Evolutionary conservation across 1,140 invertebrate genomes (phyloP).

Genomic region (Drosophila nannoptera): DNA sequence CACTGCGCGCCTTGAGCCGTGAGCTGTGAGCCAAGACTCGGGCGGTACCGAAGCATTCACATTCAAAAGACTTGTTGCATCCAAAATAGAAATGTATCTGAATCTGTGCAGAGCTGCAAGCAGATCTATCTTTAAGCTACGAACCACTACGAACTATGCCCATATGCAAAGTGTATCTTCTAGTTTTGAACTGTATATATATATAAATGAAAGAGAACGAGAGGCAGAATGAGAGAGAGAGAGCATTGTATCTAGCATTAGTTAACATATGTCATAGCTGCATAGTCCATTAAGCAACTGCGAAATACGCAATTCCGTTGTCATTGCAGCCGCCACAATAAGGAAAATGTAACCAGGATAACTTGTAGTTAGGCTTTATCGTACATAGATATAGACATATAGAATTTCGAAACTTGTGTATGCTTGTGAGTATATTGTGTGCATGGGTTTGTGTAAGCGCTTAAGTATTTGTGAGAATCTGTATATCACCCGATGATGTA

Average conservation of each 20-base stretch:
- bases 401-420: not conserved
- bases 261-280: not conserved
- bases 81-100: constrained; percentile 71
- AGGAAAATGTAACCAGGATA: not conserved
- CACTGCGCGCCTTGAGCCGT: constrained; percentile 34
- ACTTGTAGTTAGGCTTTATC: constrained; percentile 27
- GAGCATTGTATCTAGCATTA: constrained; percentile 42
- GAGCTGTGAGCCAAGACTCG: constrained; percentile 30
- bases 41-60: constrained; percentile 64
- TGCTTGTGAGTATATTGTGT: constrained; percentile 16
- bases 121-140: constrained; percentile 57
- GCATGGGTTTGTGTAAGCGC: constrained; percentile 27
- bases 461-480: constrained; percentile 4
- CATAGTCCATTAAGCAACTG: constrained; percentile 30
- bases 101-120: constrained; percentile 49
- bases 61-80: constrained; percentile 77
- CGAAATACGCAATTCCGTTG: constrained; percentile 56
- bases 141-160: constrained; percentile 53
- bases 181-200: constrained; percentile 69
- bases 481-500: constrained; percentile 16
- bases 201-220: not conserved
- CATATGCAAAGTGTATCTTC: constrained; percentile 71
- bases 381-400: constrained; percentile 1
- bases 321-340: constrained; percentile 47
- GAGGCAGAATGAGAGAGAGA: not conserved